Percentiles rank a stretch among this genome's conserved stretches.
Evolutionary conservation across 2,113 vertebrate species (phyloP).

Genomic region (Arothron firmamentum): DNA sequence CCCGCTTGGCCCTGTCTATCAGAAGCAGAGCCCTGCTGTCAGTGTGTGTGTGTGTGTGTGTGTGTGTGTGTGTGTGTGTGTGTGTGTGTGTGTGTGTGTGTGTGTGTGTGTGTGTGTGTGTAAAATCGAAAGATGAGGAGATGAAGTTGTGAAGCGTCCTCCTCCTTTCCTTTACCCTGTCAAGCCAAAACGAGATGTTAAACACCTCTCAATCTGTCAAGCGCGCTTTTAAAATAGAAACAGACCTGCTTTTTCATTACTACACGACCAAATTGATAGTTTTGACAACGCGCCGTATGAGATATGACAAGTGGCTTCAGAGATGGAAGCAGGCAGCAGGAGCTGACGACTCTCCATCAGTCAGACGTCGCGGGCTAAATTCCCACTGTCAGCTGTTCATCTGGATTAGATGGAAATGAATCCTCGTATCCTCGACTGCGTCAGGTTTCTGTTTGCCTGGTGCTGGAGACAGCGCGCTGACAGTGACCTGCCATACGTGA

Average conservation of each 20-base stretch:
- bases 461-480: slow-evolving; percentile 9
- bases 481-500: not conserved
- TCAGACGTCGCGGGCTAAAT: slow-evolving; percentile 60
- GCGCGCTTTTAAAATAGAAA: slow-evolving; percentile 67
- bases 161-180: slow-evolving; percentile 25
- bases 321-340: slow-evolving; percentile 62
- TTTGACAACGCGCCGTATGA: slow-evolving; percentile 68
- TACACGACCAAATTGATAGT: slow-evolving; percentile 67
- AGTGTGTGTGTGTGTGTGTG: slow-evolving; percentile 26
- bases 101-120: slow-evolving; percentile 29
- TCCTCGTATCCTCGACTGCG: slow-evolving; percentile 32
- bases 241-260: slow-evolving; percentile 64
- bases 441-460: slow-evolving; percentile 24
- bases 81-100: slow-evolving; percentile 18
- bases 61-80: slow-evolving; percentile 28
- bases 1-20: slow-evolving; percentile 65
- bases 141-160: slow-evolving; percentile 51
- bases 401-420: slow-evolving; percentile 61
- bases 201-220: slow-evolving; percentile 74
- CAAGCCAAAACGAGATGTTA: slow-evolving; percentile 71
- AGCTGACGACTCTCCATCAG: slow-evolving; percentile 63
- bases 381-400: slow-evolving; percentile 68
- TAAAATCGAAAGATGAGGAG: slow-evolving; percentile 48
- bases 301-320: slow-evolving; percentile 70
- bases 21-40: slow-evolving; percentile 64